Evolutionary conservation across 2,888 invertebrate species (phyloP), one percentile per base, ranked within the genome.

Genomic region (Stenolophus ochropezus): DNA sequence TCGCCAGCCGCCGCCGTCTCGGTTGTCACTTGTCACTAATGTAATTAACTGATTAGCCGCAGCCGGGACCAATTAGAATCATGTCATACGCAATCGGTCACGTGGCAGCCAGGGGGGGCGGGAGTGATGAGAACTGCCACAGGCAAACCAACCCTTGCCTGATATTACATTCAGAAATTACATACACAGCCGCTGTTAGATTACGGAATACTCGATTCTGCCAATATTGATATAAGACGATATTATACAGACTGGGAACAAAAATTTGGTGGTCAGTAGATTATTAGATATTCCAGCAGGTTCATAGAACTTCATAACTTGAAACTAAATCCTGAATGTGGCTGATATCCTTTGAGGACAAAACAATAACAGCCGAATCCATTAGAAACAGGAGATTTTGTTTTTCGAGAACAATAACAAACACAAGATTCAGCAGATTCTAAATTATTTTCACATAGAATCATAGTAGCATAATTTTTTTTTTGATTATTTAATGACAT

Each of bases 41-140:
- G 71, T 79, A 79, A 79, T 79, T 79, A 79, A 71, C 79, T 79
- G 79, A 79, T 79, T 79, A 79, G 51, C 49, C 16, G 25, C 42
- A 20, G 77, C 61, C 33, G 82, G 83, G 84, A 82, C 86, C 88
- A 88, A 88, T 88, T 88, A 88, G 86, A 86, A 85, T 87, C 86
- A 86, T 86, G 88, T 88, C 88, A 88, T 88, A 88, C 88, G 88
- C 88, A 88, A 88, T 88, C 87, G 88, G 87, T 86, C 87, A 87
- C 79, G 79, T 79, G 58, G 78, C 65, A 33, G 65, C 33, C 16
- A 16, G 18, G 61, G 56, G 58, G 16, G 51, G 58, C 2, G 27
- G 20, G 47, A 8, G 65, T 69, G 65, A 33, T 27, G 33, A 27
- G 65, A 18, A 14, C 65, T 21, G 56, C 56, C 21, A 3, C 61